Evolutionary conservation across 2,113 vertebrate species (phyloP).

Genomic region (Heliornis fulica): DNA sequence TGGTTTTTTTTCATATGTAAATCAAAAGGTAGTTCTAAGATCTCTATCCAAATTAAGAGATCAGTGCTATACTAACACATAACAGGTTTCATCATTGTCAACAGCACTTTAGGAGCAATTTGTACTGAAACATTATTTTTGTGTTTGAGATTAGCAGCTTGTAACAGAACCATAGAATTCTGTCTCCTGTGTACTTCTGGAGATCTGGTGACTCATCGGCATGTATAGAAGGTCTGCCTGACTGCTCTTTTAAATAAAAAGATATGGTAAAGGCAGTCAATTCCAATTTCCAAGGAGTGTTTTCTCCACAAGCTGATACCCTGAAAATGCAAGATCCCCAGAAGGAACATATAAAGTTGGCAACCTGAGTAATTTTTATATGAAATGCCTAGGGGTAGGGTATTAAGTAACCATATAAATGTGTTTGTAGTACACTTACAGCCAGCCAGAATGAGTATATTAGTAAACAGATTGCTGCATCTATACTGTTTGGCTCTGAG

Average conservation of each 20-base stretch:
- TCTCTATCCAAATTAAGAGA: background rate
- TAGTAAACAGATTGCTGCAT: background rate
- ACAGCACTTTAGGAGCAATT: background rate
- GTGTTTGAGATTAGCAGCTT: background rate
- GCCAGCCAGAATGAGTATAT: background rate
- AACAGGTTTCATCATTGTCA: background rate
- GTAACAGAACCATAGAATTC: background rate
- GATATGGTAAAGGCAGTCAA: background rate
- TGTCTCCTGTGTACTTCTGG: background rate
- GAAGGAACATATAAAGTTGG: background rate
- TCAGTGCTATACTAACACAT: background rate
- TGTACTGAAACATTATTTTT: background rate
- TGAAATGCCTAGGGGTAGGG: background rate
- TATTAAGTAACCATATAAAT: background rate
- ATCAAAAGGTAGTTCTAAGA: background rate
- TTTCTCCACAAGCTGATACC: background rate
- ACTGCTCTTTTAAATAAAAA: background rate
- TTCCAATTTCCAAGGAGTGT: background rate
- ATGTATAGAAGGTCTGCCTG: background rate
- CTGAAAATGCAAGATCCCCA: background rate
- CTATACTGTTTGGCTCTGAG: background rate
- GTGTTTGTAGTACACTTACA: rapidly evolving
- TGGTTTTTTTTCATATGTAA: background rate
- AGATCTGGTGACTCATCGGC: background rate
- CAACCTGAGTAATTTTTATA: background rate